Evolutionary conservation across 2,797 vertebrate genomes (phyloP).

Genomic region (Myioborus miniatus): DNA sequence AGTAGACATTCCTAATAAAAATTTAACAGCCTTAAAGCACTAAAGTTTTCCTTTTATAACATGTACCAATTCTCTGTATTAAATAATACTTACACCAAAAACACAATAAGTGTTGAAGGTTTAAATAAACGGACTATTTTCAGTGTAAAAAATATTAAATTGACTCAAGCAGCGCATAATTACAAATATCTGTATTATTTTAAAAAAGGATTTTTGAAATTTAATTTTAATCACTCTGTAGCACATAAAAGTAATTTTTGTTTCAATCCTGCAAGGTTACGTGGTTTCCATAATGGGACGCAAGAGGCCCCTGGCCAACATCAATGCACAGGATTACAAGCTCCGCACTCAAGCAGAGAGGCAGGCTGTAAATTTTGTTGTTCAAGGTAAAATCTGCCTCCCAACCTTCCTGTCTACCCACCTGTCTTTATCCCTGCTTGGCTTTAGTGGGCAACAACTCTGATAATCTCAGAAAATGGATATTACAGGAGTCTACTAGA

Average conservation of each 20-base stretch:
- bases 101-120: background rate
- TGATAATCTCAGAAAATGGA: background rate
- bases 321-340: conserved; percentile 79
- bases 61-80: background rate
- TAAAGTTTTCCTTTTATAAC: background rate
- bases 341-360: conserved; percentile 89
- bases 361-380: conserved; percentile 94
- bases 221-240: background rate
- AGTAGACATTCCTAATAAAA: background rate
- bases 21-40: background rate
- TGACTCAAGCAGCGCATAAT: background rate
- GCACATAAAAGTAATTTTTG: background rate
- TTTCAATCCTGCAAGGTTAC: conserved; percentile 77
- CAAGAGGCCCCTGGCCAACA: conserved; percentile 82
- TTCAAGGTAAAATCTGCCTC: conserved; percentile 83
- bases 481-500: background rate
- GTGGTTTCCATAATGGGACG: conserved; percentile 91
- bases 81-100: background rate
- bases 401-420: background rate
- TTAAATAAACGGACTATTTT: background rate
- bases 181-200: background rate
- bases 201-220: background rate
- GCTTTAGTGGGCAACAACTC: background rate
- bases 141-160: background rate
- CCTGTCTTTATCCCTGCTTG: background rate